These are phyloP conservation scores for Calyptomena viridis DNA, from an alignment of 2,113 vertebrate genomes.

Conservation along the genomic window DNA sequence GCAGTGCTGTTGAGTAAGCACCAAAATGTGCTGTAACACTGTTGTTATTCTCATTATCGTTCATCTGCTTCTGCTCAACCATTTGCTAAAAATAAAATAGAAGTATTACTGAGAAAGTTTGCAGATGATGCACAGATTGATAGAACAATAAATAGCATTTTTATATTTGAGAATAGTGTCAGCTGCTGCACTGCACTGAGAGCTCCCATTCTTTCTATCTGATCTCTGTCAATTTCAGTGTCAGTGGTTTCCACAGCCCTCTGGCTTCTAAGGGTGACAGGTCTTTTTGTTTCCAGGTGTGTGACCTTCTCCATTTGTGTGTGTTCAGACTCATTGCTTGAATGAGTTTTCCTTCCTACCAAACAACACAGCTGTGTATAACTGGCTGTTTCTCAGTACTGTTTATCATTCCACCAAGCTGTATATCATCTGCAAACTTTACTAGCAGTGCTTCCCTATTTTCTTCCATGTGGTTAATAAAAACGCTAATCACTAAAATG, in stretches of 20 bases:
- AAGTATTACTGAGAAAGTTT: not conserved
- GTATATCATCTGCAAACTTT: not conserved
- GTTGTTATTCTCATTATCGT: not conserved
- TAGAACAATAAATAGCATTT: not conserved
- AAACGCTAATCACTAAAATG: not conserved
- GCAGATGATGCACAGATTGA: not conserved
- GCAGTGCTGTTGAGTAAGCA: not conserved
- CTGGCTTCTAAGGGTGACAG: not conserved
- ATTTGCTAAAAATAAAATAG: not conserved
- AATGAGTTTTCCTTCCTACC: not conserved
- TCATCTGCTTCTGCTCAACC: not conserved
- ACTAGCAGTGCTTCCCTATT: not conserved
- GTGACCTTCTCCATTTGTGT: not conserved
- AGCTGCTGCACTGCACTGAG: not conserved
- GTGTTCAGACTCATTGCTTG: not conserved
- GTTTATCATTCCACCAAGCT: not conserved
- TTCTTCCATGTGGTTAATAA: not conserved
- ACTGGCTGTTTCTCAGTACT: not conserved
- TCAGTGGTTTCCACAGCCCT: not conserved
- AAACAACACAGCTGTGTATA: not conserved
- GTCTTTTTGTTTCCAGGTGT: not conserved
- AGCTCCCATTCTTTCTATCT: not conserved
- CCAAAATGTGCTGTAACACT: not conserved
- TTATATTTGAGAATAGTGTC: not conserved
- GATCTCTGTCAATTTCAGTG: not conserved